Conservation (phyloP, 2,113 vertebrate species). For the Setophaga kirtlandii region DNA sequence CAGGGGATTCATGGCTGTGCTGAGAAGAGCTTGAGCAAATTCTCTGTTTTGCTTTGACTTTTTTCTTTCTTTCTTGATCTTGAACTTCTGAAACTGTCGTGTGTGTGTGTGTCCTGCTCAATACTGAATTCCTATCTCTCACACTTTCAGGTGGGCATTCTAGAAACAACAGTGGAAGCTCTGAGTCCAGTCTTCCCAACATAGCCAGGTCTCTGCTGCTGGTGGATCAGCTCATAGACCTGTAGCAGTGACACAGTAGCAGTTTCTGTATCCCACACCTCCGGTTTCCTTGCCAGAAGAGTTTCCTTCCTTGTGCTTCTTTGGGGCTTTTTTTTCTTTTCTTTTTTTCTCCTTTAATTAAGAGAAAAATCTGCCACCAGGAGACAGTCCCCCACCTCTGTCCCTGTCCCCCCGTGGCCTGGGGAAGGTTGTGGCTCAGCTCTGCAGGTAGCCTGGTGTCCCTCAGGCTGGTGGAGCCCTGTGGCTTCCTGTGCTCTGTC, state of each 20-base stretch:
- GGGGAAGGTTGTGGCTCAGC: slow-evolving; percentile 44
- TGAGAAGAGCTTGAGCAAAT: not conserved
- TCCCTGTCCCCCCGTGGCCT: not conserved
- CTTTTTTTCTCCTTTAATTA: not conserved
- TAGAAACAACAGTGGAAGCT: slow-evolving; percentile 99
- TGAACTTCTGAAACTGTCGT: slow-evolving; percentile 72
- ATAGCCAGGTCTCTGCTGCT: slow-evolving; percentile 99
- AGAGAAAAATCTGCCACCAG: slow-evolving; percentile 49
- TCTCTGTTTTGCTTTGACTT: slow-evolving; percentile 32
- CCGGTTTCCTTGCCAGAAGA: slow-evolving; percentile 69
- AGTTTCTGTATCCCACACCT: slow-evolving; percentile 77
- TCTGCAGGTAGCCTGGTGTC: slow-evolving; percentile 23
- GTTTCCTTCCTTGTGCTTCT: slow-evolving; percentile 69
- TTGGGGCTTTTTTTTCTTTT: not conserved
- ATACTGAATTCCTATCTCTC: slow-evolving; percentile 88
- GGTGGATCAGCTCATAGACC: slow-evolving; percentile 99
- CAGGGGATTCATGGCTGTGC: not conserved
- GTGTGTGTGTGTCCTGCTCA: slow-evolving; percentile 62
- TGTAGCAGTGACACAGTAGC: slow-evolving; percentile 89
- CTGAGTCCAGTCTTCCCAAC: slow-evolving; percentile 99
- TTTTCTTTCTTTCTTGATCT: slow-evolving; percentile 47
- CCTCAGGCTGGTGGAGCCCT: not conserved
- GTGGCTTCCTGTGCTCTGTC: slow-evolving; percentile 26
- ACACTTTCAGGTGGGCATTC: slow-evolving; percentile 96
- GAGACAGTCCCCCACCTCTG: slow-evolving; percentile 41